Percentiles rank a stretch among this genome's conserved stretches.
Evolutionary conservation across 2,113 vertebrate genomes (phyloP).

Genomic region (Gopherus evgoodei): DNA sequence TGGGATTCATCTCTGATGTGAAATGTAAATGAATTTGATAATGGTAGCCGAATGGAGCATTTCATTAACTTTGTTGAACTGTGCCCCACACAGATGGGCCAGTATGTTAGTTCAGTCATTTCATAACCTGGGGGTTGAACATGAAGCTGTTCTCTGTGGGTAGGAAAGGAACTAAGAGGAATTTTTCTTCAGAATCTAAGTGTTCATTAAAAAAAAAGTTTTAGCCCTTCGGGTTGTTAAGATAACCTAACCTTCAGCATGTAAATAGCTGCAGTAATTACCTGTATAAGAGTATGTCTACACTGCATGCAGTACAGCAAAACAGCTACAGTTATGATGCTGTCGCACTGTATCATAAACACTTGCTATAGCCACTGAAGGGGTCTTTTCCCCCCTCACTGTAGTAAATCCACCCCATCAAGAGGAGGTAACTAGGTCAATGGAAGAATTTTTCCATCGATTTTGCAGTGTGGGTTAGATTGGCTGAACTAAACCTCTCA

Average conservation of each 20-base stretch:
- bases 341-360: not conserved
- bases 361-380: not conserved
- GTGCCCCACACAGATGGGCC: not conserved
- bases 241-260: not conserved
- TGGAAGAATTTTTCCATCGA: not conserved
- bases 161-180: not conserved
- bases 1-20: slow-evolving; percentile 46
- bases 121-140: not conserved
- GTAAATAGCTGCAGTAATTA: not conserved
- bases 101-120: not conserved
- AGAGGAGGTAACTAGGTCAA: not conserved
- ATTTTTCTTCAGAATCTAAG: not conserved
- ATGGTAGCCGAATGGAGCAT: slow-evolving; percentile 29
- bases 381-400: not conserved
- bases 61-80: slow-evolving; percentile 40
- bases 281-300: not conserved
- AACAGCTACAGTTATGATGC: not conserved
- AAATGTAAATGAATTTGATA: slow-evolving; percentile 65
- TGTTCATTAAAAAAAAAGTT: not conserved
- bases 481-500: not conserved
- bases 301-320: too few relatives aligned
- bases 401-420: not conserved
- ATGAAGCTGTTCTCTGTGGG: not conserved
- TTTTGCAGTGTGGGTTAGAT: not conserved
- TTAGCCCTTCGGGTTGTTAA: not conserved